These are phyloP conservation scores for Chesias legatella DNA, from an alignment of 2,888 invertebrate genomes.

Conservation along the genomic window DNA sequence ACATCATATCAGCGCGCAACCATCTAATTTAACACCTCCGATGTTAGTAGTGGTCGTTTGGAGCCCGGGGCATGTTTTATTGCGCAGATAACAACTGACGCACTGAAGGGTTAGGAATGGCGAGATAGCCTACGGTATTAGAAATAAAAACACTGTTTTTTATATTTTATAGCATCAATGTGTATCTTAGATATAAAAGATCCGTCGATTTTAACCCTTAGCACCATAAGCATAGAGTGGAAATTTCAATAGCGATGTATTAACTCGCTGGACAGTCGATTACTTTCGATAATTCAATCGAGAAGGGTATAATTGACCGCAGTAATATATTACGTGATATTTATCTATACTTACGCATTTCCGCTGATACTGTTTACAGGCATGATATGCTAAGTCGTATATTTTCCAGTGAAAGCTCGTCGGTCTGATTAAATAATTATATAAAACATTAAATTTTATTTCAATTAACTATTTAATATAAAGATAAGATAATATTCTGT, in stretches of 20 bases:
- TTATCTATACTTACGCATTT: conserved; percentile 29
- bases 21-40: conserved; percentile 44
- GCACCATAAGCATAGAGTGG: no score
- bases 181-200: no score
- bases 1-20: conserved; percentile 16
- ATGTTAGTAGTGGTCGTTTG: conserved; percentile 38
- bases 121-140: conserved; percentile 40
- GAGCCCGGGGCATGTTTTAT: conserved; percentile 38
- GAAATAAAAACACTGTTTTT: conserved; percentile 32
- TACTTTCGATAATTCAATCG: conserved; percentile 24
- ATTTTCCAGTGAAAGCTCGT: no score
- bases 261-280: conserved; percentile 9
- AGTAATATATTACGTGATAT: conserved; percentile 40
- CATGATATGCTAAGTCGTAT: no score
- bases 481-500: no score
- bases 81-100: conserved; percentile 19
- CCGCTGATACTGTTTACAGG: conserved; percentile 25
- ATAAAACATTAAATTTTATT: no score
- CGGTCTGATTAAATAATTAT: no score
- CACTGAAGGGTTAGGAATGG: conserved; percentile 42
- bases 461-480: no score
- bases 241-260: neutral
- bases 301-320: conserved; percentile 49
- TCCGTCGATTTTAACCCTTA: no score
- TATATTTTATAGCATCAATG: conserved; percentile 5